Percentiles rank a stretch among this genome's conserved stretches.
phyloP scores from a whole-genome alignment of 2,113 vertebrate species.

The Oryzias curvinotus region DNA sequence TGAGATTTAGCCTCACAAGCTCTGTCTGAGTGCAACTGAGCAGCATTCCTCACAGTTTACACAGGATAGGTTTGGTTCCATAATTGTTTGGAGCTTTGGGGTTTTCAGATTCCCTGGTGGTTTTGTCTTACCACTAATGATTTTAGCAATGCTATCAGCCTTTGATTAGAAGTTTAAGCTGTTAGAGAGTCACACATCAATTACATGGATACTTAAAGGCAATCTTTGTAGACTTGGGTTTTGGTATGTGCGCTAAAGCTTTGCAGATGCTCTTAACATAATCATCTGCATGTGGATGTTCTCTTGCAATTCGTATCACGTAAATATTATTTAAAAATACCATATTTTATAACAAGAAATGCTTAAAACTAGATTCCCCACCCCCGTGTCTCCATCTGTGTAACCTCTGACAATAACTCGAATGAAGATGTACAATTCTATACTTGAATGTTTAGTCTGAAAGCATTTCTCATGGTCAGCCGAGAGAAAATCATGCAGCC shows the following conservation, averaged over 20 bases:
- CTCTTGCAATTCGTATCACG: neutral
- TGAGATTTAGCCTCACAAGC: conserved; percentile 46
- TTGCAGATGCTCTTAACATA: conserved; percentile 22
- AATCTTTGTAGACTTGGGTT: conserved; percentile 10
- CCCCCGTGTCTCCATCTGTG: conserved; percentile 16
- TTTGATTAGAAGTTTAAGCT: conserved; percentile 38
- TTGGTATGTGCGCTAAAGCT: conserved; percentile 11
- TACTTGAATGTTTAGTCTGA: conserved; percentile 35
- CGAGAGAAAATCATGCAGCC: conserved; percentile 24
- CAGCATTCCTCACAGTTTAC: conserved; percentile 58
- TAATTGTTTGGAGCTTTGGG: conserved; percentile 63
- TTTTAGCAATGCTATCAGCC: conserved; percentile 49
- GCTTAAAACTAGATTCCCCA: neutral
- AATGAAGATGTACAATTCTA: conserved; percentile 13
- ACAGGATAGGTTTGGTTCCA: conserved; percentile 42
- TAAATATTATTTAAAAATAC: conserved; percentile 1
- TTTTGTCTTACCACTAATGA: conserved; percentile 54
- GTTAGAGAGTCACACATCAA: conserved; percentile 19
- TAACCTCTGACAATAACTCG: conserved; percentile 4
- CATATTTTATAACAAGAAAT: conserved; percentile 5
- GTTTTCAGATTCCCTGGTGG: conserved; percentile 50
- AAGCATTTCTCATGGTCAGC: conserved; percentile 25
- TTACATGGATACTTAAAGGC: conserved; percentile 7
- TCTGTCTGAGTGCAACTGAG: conserved; percentile 37
- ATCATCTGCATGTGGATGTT: conserved; percentile 16